Evolutionary conservation across 2,888 invertebrate genomes (phyloP).

Genomic region (Alloplasta piceator): DNA sequence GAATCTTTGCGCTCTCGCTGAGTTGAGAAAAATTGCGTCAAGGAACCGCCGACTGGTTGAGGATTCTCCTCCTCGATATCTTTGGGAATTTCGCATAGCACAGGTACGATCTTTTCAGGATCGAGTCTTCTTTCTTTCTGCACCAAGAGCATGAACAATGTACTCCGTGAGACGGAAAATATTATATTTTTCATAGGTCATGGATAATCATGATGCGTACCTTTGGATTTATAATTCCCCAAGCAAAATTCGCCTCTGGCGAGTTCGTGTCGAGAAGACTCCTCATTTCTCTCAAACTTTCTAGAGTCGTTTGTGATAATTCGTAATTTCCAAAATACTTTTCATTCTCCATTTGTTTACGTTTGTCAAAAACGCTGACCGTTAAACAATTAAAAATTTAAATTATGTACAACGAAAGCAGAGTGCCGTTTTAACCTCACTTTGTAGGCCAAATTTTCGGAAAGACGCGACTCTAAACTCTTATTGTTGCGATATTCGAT

Average conservation of each 20-base stretch:
- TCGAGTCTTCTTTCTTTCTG: too few relatives aligned
- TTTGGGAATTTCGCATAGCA: not conserved
- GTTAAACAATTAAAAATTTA: too few relatives aligned
- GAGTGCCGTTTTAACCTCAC: too few relatives aligned
- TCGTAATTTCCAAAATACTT: conserved; percentile 66
- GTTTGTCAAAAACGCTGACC: too few relatives aligned
- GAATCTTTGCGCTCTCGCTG: conserved; percentile 60
- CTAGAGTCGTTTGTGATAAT: conserved; percentile 63
- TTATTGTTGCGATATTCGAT: too few relatives aligned
- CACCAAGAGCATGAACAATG: not conserved
- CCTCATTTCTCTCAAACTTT: conserved; percentile 64
- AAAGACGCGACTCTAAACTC: too few relatives aligned
- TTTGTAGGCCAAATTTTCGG: too few relatives aligned
- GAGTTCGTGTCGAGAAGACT: conserved; percentile 52
- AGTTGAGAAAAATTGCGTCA: conserved; percentile 62
- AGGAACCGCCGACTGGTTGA: not conserved
- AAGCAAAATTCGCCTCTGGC: conserved; percentile 55
- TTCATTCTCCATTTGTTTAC: conserved; percentile 40
- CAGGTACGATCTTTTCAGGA: not conserved
- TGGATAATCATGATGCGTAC: conserved; percentile 23
- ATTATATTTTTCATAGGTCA: not conserved
- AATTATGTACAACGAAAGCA: too few relatives aligned
- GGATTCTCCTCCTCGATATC: not conserved
- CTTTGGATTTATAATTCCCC: conserved; percentile 62
- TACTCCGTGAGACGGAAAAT: not conserved